A percentile compares a stretch with the other conserved stretches of the same genome.
Evolutionary conservation across 1,140 invertebrate genomes (phyloP).

Genomic region (Octopus bimaculoides): DNA sequence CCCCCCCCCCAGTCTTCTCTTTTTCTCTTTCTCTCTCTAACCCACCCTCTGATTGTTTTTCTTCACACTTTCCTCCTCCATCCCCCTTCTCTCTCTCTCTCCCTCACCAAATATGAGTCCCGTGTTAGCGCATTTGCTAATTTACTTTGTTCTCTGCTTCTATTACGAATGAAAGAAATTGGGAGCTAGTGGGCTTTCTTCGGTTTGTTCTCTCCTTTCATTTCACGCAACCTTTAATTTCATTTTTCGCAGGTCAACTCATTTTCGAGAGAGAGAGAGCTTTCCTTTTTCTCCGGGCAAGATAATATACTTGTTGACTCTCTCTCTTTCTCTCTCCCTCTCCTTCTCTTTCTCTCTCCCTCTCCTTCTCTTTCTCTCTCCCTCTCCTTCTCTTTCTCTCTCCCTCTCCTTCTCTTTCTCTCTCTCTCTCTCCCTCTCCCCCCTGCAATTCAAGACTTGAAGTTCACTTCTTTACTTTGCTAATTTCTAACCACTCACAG

Average conservation of each 20-base stretch:
- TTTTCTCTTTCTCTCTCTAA: background rate
- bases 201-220: background rate
- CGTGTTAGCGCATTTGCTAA: no score
- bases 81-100: background rate
- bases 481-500: no score
- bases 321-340: background rate
- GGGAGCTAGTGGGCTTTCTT: background rate
- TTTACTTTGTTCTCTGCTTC: background rate
- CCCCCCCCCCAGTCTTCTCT: background rate
- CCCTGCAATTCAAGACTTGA: no score
- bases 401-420: background rate
- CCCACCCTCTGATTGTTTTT: background rate
- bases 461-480: no score
- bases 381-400: background rate
- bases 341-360: background rate
- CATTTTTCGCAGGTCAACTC: background rate
- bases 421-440: background rate
- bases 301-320: background rate
- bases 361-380: background rate
- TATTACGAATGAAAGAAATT: background rate
- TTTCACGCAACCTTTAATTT: background rate
- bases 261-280: background rate
- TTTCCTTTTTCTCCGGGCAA: background rate
- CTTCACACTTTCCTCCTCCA: background rate
- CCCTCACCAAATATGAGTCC: background rate